Percentiles rank a stretch among this genome's conserved stretches.
Conservation (phyloP, 2,113 vertebrate species). For the Atlantisia rogersi region DNA sequence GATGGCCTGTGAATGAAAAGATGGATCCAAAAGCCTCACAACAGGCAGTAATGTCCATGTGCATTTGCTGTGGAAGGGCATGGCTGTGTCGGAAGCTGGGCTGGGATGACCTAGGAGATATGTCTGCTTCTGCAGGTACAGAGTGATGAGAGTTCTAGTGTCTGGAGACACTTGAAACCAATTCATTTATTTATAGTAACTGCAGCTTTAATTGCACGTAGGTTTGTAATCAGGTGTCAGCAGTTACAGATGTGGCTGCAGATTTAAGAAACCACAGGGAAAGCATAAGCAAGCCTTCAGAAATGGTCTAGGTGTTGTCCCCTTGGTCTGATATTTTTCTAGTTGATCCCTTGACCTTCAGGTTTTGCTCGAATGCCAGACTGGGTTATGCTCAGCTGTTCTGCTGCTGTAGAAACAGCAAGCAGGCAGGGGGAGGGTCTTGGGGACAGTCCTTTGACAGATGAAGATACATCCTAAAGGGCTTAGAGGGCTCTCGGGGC, state of each 20-base stretch:
- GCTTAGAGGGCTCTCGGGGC: not conserved
- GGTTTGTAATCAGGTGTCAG: not conserved
- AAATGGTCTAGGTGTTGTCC: not conserved
- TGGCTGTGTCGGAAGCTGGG: accelerated
- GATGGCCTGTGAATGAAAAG: not conserved
- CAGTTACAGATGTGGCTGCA: not conserved
- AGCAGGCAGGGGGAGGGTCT: not conserved
- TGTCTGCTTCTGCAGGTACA: not conserved
- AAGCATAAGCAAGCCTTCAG: not conserved
- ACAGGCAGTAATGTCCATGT: not conserved
- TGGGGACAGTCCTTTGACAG: not conserved
- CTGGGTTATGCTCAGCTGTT: not conserved
- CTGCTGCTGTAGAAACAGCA: not conserved
- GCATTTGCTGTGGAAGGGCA: not conserved
- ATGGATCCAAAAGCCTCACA: not conserved
- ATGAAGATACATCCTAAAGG: not conserved
- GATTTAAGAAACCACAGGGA: not conserved
- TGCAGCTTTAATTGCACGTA: not conserved
- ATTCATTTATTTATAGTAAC: not conserved
- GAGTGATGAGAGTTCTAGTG: no score
- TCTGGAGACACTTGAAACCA: not conserved
- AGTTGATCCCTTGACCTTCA: accelerated
- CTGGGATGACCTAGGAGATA: not conserved
- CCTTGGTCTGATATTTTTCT: not conserved
- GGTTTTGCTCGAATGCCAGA: accelerated